Evolutionary conservation across 1,140 invertebrate genomes (phyloP), one percentile per base, ranked within the genome.

Genomic region (Phocides pigmalion): DNA sequence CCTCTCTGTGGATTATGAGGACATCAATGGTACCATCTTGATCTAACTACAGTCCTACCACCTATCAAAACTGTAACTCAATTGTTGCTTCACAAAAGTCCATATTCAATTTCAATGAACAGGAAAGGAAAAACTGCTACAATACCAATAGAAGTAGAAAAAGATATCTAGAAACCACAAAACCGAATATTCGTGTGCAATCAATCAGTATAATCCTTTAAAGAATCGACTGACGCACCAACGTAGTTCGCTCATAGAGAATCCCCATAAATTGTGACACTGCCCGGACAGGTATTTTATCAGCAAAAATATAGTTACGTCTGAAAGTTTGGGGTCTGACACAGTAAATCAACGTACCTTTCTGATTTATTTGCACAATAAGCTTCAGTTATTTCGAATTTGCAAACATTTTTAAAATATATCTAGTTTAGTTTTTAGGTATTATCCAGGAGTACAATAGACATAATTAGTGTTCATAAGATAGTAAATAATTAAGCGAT

Each of bases 141-240:
- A 6, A 2, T 28, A 28, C 25, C 1, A 8, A 28, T 22, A 22
- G 2, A 3, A 22, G 2, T 22, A 22, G 5, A 46, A 46, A 46
- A 46, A 19, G 11, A 19, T 3, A 22, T 22, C 42, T 2, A 20
- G 9, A 20, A 22, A 5, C 16, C n/a, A 54, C n/a, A 35, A 19
- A 54, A 17, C 41, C n/a, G 50, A 49, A 17, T 54, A 39, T 54
- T 54, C 19, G 16, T 15, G 17, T 20, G 16, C 3, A 39, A 54
- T 54, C 39, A 54, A 54, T 54, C 51, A 54, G 51, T 22, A 54
- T 54, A 41, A 54, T 54, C 51, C 51, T 54, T 54, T 54, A 54
- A 54, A 54, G 35, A 54, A 54, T 54, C 51, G 51, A 54, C 51
- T 53, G 50, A 53, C 32, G 39, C 35, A 39, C 50, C 50, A 20